Evolutionary conservation across 2,888 invertebrate species (phyloP).

Genomic region (Baccha elongata): DNA sequence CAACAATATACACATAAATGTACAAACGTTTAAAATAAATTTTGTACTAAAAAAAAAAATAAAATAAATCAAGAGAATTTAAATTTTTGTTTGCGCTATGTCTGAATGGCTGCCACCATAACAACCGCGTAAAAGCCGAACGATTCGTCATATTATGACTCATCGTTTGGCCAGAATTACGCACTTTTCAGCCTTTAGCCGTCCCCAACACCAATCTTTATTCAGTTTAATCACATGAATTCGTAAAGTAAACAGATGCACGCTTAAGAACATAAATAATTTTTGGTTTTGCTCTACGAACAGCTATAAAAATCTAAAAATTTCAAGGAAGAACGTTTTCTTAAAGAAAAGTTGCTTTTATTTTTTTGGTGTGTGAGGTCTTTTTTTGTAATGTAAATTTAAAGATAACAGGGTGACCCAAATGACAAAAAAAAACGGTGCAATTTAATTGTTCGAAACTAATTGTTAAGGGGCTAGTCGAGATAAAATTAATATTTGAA

Average conservation of each 20-base stretch:
- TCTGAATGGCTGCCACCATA: slow-evolving; percentile 68
- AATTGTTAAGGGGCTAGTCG: too few species aligned
- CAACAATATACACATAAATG: slow-evolving; percentile 24
- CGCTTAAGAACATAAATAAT: slow-evolving; percentile 61
- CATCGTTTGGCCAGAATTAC: slow-evolving; percentile 59
- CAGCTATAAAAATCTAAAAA: slow-evolving; percentile 56
- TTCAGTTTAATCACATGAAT: slow-evolving; percentile 70
- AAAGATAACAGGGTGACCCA: too few species aligned
- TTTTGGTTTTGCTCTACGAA: slow-evolving; percentile 45
- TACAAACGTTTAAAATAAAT: slow-evolving; percentile 20
- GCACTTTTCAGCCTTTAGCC: slow-evolving; percentile 51
- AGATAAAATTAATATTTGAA: too few species aligned
- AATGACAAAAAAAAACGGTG: too few species aligned
- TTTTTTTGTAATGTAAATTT: slow-evolving; percentile 6
- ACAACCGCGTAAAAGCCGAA: slow-evolving; percentile 60
- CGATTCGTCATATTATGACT: slow-evolving; percentile 52
- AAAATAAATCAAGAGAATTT: background rate
- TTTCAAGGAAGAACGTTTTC: slow-evolving; percentile 63
- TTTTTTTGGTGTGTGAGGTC: slow-evolving; percentile 18
- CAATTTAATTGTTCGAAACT: too few species aligned
- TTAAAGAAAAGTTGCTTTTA: slow-evolving; percentile 22
- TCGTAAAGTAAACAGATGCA: slow-evolving; percentile 68
- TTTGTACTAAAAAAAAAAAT: background rate
- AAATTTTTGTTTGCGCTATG: slow-evolving; percentile 37
- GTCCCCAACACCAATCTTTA: slow-evolving; percentile 9